These are phyloP conservation scores for Drosophila stalkeri DNA, from an alignment of 2,888 invertebrate genomes.

Conservation along the genomic window DNA sequence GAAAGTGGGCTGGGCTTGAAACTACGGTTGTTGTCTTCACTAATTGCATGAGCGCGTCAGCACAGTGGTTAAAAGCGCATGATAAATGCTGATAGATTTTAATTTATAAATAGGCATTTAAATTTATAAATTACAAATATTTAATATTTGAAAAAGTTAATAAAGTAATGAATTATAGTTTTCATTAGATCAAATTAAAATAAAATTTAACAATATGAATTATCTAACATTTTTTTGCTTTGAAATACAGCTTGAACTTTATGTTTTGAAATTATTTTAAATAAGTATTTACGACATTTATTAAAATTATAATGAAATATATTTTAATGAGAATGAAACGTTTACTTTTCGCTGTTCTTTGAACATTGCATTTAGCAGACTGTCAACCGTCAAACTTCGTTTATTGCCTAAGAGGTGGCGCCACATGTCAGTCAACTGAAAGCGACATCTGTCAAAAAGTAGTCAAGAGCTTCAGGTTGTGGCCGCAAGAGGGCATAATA, in stretches of 20 bases:
- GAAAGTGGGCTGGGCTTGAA: slow-evolving; percentile 76
- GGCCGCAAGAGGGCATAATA: slow-evolving; percentile 31
- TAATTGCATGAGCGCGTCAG: slow-evolving; percentile 56
- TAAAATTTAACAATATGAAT: no score
- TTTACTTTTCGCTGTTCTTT: no score
- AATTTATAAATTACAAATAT: background rate
- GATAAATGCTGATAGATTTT: background rate
- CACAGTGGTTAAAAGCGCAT: slow-evolving; percentile 41
- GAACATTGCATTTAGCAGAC: background rate
- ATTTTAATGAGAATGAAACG: no score
- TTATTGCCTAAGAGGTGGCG: slow-evolving; percentile 55
- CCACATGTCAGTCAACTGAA: slow-evolving; percentile 37
- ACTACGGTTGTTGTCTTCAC: slow-evolving; percentile 69
- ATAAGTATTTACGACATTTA: no score
- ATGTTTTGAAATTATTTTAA: no score
- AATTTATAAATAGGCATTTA: background rate
- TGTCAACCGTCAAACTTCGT: slow-evolving; percentile 20
- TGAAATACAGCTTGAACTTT: no score
- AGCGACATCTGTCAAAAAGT: slow-evolving; percentile 63
- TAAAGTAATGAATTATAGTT: no score
- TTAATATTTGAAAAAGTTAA: no score
- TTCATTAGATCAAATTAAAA: no score
- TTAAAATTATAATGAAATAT: no score
- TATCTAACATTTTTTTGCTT: no score
- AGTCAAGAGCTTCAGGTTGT: slow-evolving; percentile 17